Conservation (phyloP, 1,140 invertebrate species). For the Drosophila paulistorum region DNA sequence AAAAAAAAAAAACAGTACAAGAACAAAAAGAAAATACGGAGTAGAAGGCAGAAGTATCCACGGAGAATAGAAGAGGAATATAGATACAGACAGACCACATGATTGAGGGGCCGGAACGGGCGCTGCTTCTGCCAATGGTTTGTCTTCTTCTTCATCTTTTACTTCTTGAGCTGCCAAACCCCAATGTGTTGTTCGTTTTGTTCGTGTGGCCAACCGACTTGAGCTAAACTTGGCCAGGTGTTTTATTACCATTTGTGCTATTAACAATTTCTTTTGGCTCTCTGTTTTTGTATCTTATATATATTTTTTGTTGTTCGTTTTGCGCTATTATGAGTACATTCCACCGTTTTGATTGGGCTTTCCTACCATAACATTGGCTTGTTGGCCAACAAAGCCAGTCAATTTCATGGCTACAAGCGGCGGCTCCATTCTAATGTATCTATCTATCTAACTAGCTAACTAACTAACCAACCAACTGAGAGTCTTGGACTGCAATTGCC, state of each 20-base stretch:
- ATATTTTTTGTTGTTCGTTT: slow-evolving; percentile 40
- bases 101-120: slow-evolving; percentile 25
- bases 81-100: slow-evolving; percentile 19
- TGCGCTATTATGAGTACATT: slow-evolving; percentile 64
- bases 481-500: slow-evolving; percentile 27
- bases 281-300: neutral
- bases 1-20: slow-evolving; percentile 9
- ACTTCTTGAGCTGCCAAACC: slow-evolving; percentile 43
- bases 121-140: slow-evolving; percentile 5
- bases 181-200: slow-evolving; percentile 39
- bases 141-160: slow-evolving; percentile 24
- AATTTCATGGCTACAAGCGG: slow-evolving; percentile 65
- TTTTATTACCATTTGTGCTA: slow-evolving; percentile 74
- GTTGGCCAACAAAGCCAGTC: slow-evolving; percentile 70
- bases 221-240: slow-evolving; percentile 66
- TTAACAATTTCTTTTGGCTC: slow-evolving; percentile 76
- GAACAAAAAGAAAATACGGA: neutral
- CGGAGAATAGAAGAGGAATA: slow-evolving; percentile 4
- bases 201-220: slow-evolving; percentile 50
- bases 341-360: slow-evolving; percentile 26
- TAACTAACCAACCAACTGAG: neutral
- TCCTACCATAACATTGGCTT: slow-evolving; percentile 8
- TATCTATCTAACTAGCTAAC: slow-evolving; percentile 13
- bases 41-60: slow-evolving; percentile 22
- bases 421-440: slow-evolving; percentile 67